phyloP scores from a whole-genome alignment of 2,888 invertebrate species.

The Amphipoea lucens region DNA sequence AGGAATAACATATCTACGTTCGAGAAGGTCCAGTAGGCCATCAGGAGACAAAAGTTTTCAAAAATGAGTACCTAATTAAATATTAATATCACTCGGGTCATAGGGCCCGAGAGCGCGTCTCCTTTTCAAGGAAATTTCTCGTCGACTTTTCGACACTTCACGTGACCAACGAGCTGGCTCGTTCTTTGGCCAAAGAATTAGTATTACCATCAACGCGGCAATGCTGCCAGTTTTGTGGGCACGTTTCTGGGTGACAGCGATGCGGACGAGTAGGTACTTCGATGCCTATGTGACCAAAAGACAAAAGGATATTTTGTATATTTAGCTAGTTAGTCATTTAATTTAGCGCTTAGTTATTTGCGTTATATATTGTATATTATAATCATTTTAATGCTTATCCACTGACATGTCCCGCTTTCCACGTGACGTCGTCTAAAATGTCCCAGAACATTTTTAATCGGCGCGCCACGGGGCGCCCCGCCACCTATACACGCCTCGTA shows the following conservation, averaged over 20 bases:
- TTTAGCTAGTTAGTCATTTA: neutral
- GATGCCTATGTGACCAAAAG: no score
- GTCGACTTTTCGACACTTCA: neutral
- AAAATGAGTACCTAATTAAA: neutral
- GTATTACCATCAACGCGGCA: neutral
- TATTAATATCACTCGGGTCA: neutral
- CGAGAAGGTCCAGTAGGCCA: neutral
- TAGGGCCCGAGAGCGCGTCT: neutral
- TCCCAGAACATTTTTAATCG: no score
- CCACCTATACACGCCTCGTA: no score
- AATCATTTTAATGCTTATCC: neutral
- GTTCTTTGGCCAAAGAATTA: neutral
- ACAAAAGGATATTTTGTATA: no score
- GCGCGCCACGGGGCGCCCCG: no score
- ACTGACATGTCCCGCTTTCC: no score
- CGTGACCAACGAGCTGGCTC: neutral
- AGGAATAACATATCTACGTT: neutral
- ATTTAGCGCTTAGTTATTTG: neutral
- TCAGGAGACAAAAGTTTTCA: neutral
- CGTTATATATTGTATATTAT: neutral
- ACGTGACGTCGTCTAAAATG: no score
- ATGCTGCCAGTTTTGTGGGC: neutral
- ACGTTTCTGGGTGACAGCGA: neutral
- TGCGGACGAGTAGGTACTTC: neutral
- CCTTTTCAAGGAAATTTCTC: neutral